Evolutionary conservation across 2,797 vertebrate genomes (phyloP), one percentile per base, ranked within the genome.

Genomic region (Picus viridis): DNA sequence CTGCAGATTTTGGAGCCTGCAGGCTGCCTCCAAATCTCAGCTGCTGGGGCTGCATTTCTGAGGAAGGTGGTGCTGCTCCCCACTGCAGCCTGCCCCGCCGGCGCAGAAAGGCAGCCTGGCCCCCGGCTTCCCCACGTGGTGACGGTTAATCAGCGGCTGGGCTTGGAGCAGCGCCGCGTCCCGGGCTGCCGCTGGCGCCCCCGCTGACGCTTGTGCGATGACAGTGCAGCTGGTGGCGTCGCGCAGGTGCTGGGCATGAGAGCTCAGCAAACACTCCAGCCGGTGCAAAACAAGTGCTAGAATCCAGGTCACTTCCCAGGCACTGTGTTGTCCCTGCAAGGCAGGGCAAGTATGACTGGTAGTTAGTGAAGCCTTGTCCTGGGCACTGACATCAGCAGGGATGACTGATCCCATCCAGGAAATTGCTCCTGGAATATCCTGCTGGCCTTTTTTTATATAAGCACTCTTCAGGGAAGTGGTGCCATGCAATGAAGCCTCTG

Each of bases 281-380:
- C 12, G 29, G 43, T 59, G 24, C 72, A 93, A 92, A 94, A 93
- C 78, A 90, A 90, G 53, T 2, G 3, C 47, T 39, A 63, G 67
- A 87, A 94, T 96, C 84, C 75, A 89, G 53, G 73, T 83, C 79
- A 94, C 43, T 83, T 89, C 80, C 70, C 82, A 85, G 79, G 68
- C 80, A 75, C 30, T 0, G 8, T 63, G 56, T 63, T 93, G 67
- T 78, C 75, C 45, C 63, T 73, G 73, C 76, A 90, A 53, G 86
- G 47, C 78, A 94, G 81, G 69, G 51, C 84, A 80, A 32, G 57
- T 39, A 16, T 56, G 81, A 77, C 65, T 78, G 34, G 51, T 68
- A 82, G 82, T 87, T 56, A 18, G 86, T 69, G 59, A 67, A 90
- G 82, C 59, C 5, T 10, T 0, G 2, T 84, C n/a, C 34, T 45